These are phyloP conservation scores for Drosophila pruinosa DNA, from an alignment of 1,140 invertebrate genomes.

Conservation along the genomic window DNA sequence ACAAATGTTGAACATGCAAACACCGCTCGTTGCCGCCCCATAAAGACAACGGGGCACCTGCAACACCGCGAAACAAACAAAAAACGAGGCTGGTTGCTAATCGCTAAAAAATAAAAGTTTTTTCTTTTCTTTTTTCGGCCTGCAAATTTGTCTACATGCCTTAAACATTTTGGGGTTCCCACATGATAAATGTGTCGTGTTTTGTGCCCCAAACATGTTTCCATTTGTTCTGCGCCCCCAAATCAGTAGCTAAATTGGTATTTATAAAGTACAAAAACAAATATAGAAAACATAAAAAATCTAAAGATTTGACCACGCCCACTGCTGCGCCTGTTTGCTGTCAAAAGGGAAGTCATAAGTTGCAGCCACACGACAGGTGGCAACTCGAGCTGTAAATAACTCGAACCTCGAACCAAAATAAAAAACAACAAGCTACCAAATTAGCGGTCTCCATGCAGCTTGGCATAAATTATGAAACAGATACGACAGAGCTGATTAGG, in stretches of 20 bases:
- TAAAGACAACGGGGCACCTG: constrained; percentile 12
- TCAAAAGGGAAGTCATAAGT: constrained; percentile 58
- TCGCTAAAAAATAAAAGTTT: constrained; percentile 7
- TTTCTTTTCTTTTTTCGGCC: constrained; percentile 20
- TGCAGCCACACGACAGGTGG: constrained; percentile 56
- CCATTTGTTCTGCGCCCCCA: constrained; percentile 58
- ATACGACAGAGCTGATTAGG: constrained; percentile 31
- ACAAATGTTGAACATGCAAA: constrained; percentile 72
- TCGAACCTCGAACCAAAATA: not conserved
- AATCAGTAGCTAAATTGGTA: constrained; percentile 12
- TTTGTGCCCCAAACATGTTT: constrained; percentile 56
- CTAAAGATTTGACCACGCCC: constrained; percentile 24
- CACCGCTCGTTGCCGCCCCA: constrained; percentile 31
- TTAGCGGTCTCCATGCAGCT: constrained; percentile 40
- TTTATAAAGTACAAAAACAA: too few species aligned
- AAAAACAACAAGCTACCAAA: constrained; percentile 51
- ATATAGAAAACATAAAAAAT: constrained; percentile 16
- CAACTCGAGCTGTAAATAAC: constrained; percentile 53
- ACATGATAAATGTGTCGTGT: constrained; percentile 72
- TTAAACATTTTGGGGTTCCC: constrained; percentile 51
- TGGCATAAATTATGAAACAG: constrained; percentile 35
- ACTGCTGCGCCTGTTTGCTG: constrained; percentile 13
- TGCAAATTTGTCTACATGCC: constrained; percentile 66
- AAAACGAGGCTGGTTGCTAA: constrained; percentile 1
- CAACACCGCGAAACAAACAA: not conserved